These are phyloP conservation scores for Oreochromis tanganicae DNA, from an alignment of 2,113 vertebrate species.

Conservation along the genomic window DNA sequence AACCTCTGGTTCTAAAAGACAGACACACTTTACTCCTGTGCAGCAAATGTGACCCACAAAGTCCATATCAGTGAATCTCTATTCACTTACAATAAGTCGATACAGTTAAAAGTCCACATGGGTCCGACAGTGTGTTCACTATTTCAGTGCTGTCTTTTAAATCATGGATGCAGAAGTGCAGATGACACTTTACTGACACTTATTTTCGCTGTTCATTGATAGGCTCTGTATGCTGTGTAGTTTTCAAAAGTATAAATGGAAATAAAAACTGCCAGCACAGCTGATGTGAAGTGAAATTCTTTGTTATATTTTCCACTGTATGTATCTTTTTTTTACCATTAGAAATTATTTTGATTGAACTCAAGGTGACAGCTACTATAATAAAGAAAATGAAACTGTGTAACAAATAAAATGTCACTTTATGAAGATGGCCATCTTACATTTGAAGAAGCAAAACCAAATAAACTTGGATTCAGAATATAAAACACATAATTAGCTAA, in stretches of 20 bases:
- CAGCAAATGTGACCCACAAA: conserved; percentile 40
- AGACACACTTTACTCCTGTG: conserved; percentile 42
- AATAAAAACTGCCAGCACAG: not conserved
- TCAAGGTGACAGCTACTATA: not conserved
- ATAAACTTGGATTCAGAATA: not conserved
- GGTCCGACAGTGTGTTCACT: not conserved
- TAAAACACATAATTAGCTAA: not conserved
- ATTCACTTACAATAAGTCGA: not conserved
- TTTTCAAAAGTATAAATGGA: not conserved
- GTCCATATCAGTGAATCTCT: not conserved
- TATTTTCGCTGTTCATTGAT: not conserved
- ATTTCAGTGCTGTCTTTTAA: not conserved
- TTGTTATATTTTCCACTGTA: not conserved
- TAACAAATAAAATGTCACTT: not conserved
- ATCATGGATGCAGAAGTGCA: not conserved
- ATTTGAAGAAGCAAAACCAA: not conserved
- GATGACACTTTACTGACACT: not conserved
- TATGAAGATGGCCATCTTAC: not conserved
- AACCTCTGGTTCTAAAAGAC: conserved; percentile 75
- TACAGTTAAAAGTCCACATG: conserved; percentile 2
- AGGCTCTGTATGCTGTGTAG: not conserved
- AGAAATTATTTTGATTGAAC: not conserved
- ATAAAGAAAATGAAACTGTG: not conserved
- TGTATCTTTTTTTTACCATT: not conserved
- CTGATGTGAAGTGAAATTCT: not conserved